Evolutionary conservation across 2,797 vertebrate species (phyloP).

Genomic region (Astyanax mexicanus): DNA sequence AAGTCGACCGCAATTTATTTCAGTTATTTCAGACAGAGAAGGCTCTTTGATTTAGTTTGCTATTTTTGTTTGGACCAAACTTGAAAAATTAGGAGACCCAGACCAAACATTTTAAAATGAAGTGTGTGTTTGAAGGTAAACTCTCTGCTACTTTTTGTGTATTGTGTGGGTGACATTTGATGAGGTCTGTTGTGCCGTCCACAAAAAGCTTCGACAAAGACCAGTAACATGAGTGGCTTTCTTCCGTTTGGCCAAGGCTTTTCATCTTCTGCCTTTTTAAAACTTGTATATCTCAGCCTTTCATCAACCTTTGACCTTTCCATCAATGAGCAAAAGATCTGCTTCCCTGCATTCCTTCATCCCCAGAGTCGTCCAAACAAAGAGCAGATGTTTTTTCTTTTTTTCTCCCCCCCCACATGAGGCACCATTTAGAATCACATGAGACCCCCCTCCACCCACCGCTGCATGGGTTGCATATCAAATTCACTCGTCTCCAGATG

Average conservation of each 20-base stretch:
- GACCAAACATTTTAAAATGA: too few relatives aligned
- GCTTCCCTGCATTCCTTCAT: conserved; percentile 18
- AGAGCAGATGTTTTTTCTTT: conserved; percentile 15
- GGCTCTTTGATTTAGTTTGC: too few relatives aligned
- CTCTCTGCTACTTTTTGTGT: too few relatives aligned
- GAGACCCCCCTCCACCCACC: neutral
- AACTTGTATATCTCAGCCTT: neutral
- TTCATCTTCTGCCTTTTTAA: neutral
- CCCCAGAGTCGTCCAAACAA: conserved; percentile 1
- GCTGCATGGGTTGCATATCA: neutral
- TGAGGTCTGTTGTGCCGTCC: neutral
- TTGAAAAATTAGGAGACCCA: too few relatives aligned
- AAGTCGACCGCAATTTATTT: too few relatives aligned
- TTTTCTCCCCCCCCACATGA: conserved; percentile 1
- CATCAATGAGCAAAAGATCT: neutral
- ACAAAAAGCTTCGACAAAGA: neutral
- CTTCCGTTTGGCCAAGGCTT: neutral
- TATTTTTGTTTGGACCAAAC: too few relatives aligned
- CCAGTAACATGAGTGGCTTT: neutral
- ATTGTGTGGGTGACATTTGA: neutral
- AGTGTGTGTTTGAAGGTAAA: too few relatives aligned
- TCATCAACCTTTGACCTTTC: conserved; percentile 24
- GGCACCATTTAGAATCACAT: neutral
- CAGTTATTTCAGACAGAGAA: too few relatives aligned
- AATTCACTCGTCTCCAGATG: conserved; percentile 33